Percentiles rank a stretch among this genome's conserved stretches.
Evolutionary conservation across 2,113 vertebrate species (phyloP).

Genomic region (Tragulus kanchil): DNA sequence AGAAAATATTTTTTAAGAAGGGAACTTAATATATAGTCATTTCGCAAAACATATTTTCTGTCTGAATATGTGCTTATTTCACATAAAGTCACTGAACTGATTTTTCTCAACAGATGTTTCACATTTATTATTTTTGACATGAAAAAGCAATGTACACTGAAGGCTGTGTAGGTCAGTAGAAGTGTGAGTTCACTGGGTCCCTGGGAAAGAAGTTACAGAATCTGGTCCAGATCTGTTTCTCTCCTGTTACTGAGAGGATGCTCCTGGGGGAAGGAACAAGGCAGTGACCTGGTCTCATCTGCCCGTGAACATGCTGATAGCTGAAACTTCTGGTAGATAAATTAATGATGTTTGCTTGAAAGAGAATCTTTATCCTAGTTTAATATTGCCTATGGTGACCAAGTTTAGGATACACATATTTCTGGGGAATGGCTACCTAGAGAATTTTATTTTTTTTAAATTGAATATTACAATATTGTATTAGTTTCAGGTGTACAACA

Average conservation of each 20-base stretch:
- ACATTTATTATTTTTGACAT: slow-evolving; percentile 48
- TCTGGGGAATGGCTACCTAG: background rate
- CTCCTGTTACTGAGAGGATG: background rate
- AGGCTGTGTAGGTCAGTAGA: background rate
- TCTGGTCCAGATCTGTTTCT: background rate
- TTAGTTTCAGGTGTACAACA: background rate
- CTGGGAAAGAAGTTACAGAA: background rate
- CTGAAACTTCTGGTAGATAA: background rate
- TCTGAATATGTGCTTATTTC: background rate
- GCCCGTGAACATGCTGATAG: background rate
- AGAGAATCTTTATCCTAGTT: background rate
- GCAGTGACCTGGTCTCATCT: background rate
- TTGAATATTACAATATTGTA: background rate
- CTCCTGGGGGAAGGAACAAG: background rate
- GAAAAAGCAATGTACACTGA: background rate
- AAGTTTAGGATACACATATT: background rate
- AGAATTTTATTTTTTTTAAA: background rate
- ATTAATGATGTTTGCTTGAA: background rate
- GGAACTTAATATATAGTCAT: background rate
- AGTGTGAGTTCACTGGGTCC: background rate
- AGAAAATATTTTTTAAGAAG: background rate
- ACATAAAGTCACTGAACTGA: background rate
- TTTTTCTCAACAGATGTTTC: background rate
- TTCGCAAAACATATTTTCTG: background rate
- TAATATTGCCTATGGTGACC: background rate